Base-by-base conservation (phyloP, 1,140 invertebrate species). In the Antheraea mylitta region DNA sequence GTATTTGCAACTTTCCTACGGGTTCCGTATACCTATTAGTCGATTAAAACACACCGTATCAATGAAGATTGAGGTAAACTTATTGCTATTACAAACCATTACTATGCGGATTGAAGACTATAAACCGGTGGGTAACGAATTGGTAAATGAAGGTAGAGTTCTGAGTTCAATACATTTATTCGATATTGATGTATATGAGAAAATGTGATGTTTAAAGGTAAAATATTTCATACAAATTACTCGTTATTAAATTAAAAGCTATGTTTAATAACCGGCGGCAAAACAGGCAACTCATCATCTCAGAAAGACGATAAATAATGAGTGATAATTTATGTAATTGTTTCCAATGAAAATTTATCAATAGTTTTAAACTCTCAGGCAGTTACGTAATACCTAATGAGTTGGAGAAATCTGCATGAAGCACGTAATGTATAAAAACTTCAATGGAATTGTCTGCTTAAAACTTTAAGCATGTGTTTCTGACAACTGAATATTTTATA, bases 321-420 rank as follows among this genome's bases (percentile, higher is more conserved):
- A 30, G n/a, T 37, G 37, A 62, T 67, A 70, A 70, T 67, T 70
- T 71, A 61, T 62, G 42, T 77, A 72, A 79, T 75, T 79, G 69
- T 75, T 75, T 76, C 72, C 73, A 66, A 36, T 58, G 72, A 69
- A 70, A 71, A 68, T 60, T 53, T 7, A 58, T 42, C 13, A 74
- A 59, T 53, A 6, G 45, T 53, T 13, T 13, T 53, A 42, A 42
- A 66, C 59, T 72, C 66, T 58, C 42, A 22, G 67, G 63, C 75
- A 77, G 75, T 75, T 74, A 70, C 59, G 68, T 74, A 78, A 76
- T 77, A 70, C 74, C 61, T 58, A 69, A 61, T 68, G 36, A 11
- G 13, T 58, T 18, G 65, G 59, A 59, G 63, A 70, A 70, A 70
- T 11, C 42, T 38, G 48, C 58, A 65, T 59, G 64, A 58, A 68